Evolutionary conservation across 2,888 invertebrate genomes (phyloP), one percentile per base, ranked within the genome.

Genomic region (Halictus quadricinctus): DNA sequence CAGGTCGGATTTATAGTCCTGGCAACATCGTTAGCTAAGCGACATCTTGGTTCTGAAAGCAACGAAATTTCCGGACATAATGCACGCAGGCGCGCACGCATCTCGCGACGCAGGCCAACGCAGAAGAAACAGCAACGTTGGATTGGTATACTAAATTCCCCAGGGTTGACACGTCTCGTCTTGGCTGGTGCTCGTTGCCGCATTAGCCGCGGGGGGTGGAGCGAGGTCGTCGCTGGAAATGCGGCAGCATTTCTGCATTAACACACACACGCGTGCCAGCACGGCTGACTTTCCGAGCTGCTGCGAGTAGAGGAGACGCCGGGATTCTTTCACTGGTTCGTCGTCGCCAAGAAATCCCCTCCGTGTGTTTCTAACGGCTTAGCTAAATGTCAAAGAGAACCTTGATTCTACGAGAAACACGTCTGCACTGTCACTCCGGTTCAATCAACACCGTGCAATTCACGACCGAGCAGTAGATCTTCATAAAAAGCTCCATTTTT

Each of bases 161-260:
- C 48, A 29, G 76, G 79, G 76, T 84, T 79, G 87, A 88, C 82
- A 70, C 69, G 76, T 79, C 77, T 76, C 72, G 80, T 84, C 80
- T 82, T 81, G 77, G 81, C 79, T 69, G 73, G 64, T 79, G 64
- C 72, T 48, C 64, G 80, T 80, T 82, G 87, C 79, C 80, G 82
- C 87, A 84, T 88, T 84, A 88, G 50, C 78, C 81, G 50, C 46
- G 72, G 72, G 75, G 80, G 36, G 41, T 66, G 80, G 84, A 29
- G 60, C 74, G 41, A 25, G 66, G 50, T 69, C 73, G 69, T 72
- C 76, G 76, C 80, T 79, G 83, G 78, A 79, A 90, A 83, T 83
- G 88, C 83, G 80, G 89, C 85, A 87, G 86, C 87, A 80, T 88
- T 90, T 87, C 83, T 83, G 87, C 90, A 90, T 90, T 90, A 90